Percentiles rank a stretch among this genome's conserved stretches.
These are phyloP conservation scores for Urocyon cinereoargenteus DNA, from an alignment of 2,797 vertebrate genomes.

Conservation along the genomic window DNA sequence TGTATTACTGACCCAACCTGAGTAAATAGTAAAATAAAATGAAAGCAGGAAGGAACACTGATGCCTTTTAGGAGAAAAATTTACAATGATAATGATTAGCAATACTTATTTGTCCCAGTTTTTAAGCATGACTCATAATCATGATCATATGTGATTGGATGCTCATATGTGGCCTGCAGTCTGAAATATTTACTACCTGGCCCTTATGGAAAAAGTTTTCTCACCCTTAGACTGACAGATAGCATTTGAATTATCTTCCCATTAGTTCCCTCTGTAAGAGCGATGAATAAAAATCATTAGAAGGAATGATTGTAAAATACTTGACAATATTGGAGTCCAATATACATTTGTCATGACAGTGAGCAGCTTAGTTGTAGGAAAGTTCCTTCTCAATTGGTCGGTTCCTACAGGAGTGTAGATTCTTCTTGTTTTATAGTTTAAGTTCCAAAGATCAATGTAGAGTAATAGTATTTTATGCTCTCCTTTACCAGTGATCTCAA, in stretches of 20 bases:
- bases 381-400: conserved; percentile 3
- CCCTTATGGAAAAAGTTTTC: not conserved
- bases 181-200: not conserved
- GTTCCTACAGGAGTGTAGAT: not conserved
- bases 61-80: not conserved
- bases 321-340: not conserved
- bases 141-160: not conserved
- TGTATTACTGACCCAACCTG: not conserved
- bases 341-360: conserved; percentile 21
- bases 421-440: conserved; percentile 56
- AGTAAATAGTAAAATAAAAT: conserved; percentile 26
- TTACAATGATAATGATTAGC: not conserved
- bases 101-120: not conserved
- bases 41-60: not conserved
- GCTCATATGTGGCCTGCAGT: not conserved
- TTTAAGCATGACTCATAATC: not conserved
- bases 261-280: not conserved
- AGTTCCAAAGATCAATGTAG: conserved; percentile 51
- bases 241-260: not conserved
- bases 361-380: not conserved
- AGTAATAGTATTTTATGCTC: conserved; percentile 31
- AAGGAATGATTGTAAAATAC: conserved; percentile 1
- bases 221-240: not conserved
- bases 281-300: conserved; percentile 38
- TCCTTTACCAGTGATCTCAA: conserved; percentile 27